A percentile compares a stretch with the other conserved stretches of the same genome.
phyloP scores from a whole-genome alignment of 2,888 invertebrate genomes.

The Plagiodera versicolora region DNA sequence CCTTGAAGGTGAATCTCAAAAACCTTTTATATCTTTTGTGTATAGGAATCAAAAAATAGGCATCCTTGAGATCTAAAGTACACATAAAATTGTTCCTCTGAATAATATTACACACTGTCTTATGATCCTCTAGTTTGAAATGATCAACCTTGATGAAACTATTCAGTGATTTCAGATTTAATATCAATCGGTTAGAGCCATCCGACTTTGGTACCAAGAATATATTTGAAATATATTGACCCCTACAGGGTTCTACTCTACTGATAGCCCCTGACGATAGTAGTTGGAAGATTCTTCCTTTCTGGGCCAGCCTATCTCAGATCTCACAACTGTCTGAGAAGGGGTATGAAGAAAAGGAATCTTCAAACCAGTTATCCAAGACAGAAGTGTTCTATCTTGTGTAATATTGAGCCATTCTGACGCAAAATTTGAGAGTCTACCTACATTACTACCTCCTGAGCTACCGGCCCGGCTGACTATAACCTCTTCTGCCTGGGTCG shows the following conservation, averaged over 20 bases:
- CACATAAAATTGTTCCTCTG: background rate
- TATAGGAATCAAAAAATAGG: slow-evolving; percentile 17
- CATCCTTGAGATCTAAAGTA: slow-evolving; percentile 21
- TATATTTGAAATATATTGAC: slow-evolving; percentile 5
- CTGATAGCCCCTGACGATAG: background rate
- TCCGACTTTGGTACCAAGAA: slow-evolving; percentile 11
- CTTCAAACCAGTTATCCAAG: background rate
- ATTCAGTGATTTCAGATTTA: slow-evolving; percentile 10
- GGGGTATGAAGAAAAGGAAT: background rate
- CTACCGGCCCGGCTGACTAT: too few species aligned
- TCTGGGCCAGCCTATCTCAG: too few species aligned
- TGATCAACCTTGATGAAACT: slow-evolving; percentile 1
- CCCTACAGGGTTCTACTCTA: background rate
- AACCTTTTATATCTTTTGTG: slow-evolving; percentile 13
- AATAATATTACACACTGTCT: slow-evolving; percentile 3
- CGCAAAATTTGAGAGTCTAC: background rate
- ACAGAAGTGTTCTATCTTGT: slow-evolving; percentile 1
- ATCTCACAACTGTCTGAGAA: background rate
- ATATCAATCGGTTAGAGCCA: slow-evolving; percentile 9
- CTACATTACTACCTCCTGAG: background rate
- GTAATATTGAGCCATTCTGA: background rate
- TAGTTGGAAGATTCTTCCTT: too few species aligned
- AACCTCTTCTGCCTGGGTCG: background rate
- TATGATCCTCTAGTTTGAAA: slow-evolving; percentile 13
- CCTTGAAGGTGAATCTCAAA: slow-evolving; percentile 7